Percentiles rank a stretch among this genome's conserved stretches.
Evolutionary conservation across 2,888 invertebrate genomes (phyloP).

Genomic region (Lasioglossum calceatum): DNA sequence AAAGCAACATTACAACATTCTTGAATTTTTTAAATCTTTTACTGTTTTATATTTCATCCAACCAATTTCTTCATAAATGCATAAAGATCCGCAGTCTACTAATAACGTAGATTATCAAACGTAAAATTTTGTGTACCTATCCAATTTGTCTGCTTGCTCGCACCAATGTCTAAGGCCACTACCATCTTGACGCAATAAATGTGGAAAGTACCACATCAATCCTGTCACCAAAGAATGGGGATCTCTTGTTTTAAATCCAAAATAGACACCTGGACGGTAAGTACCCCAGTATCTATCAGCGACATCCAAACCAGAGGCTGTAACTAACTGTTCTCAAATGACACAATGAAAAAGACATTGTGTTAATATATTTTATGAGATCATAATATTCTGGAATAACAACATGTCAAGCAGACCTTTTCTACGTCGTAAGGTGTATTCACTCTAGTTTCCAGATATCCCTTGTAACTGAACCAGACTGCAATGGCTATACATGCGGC

Average conservation of each 20-base stretch:
- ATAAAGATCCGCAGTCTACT: too few species aligned
- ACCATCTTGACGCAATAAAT: constrained; percentile 88
- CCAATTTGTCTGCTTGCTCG: constrained; percentile 93
- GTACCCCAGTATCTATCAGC: constrained; percentile 97
- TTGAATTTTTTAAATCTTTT: too few species aligned
- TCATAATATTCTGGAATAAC: not conserved
- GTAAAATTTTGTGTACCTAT: constrained; percentile 85
- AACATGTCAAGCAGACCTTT: constrained; percentile 86
- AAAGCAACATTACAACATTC: too few species aligned
- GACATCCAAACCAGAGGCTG: constrained; percentile 88
- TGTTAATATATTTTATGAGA: constrained; percentile 16
- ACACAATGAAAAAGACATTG: constrained; percentile 7
- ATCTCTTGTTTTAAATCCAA: constrained; percentile 96
- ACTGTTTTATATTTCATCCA: too few species aligned
- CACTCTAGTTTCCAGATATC: constrained; percentile 94
- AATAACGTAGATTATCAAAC: not conserved
- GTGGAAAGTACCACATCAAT: constrained; percentile 97
- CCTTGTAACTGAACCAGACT: constrained; percentile 90
- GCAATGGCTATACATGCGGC: constrained; percentile 88
- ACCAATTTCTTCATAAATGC: too few species aligned
- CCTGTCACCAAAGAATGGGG: constrained; percentile 96
- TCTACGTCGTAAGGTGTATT: constrained; percentile 93
- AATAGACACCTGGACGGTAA: constrained; percentile 94
- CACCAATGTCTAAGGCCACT: constrained; percentile 96
- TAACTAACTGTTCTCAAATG: constrained; percentile 87